Percentiles rank a stretch among this genome's conserved stretches.
Conservation (phyloP, 2,888 invertebrate genomes). For the Escarpia spicata region DNA sequence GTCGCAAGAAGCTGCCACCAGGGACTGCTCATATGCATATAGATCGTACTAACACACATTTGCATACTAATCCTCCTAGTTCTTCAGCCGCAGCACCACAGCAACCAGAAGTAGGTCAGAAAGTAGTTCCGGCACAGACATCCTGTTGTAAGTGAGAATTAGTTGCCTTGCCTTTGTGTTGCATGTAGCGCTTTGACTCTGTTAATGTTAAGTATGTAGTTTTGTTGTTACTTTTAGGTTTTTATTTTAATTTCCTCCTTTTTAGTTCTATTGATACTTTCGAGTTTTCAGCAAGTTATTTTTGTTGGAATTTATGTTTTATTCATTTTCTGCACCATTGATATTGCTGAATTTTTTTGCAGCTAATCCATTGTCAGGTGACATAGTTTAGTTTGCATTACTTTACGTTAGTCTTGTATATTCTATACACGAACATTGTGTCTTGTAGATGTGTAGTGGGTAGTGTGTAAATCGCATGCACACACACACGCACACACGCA, state of each 20-base stretch:
- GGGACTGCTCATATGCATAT: not conserved
- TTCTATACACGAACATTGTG: not conserved
- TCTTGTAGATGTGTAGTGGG: not conserved
- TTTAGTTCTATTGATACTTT: too few relatives aligned
- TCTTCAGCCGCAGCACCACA: not conserved
- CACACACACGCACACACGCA: too few relatives aligned
- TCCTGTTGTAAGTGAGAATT: not conserved
- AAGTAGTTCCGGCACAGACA: not conserved
- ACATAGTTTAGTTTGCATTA: not conserved
- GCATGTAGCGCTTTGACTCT: not conserved
- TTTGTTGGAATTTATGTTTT: not conserved
- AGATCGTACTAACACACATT: not conserved
- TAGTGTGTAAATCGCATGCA: not conserved
- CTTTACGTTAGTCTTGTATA: not conserved
- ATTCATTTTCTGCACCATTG: not conserved
- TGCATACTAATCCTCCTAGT: not conserved
- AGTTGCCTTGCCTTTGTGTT: not conserved
- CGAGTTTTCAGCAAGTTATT: not conserved
- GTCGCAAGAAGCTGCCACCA: not conserved
- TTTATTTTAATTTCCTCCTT: too few relatives aligned
- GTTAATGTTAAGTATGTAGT: not conserved
- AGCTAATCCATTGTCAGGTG: not conserved
- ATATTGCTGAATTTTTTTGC: not conserved
- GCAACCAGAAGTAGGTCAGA: conserved; percentile 16
- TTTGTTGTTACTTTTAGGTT: not conserved